Base-by-base conservation (phyloP, 2,888 invertebrate species). In the Labia minor region DNA sequence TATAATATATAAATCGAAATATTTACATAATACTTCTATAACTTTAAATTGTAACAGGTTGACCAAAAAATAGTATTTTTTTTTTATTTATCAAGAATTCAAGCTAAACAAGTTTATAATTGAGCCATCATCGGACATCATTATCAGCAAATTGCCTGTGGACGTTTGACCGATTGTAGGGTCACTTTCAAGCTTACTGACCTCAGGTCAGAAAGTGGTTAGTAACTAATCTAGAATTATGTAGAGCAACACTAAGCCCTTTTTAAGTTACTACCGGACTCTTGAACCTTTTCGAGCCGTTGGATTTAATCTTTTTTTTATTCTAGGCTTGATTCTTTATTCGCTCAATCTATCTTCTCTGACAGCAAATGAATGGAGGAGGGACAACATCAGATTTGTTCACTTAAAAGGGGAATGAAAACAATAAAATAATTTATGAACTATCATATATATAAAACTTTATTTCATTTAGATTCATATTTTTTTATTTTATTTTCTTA, bases 91-190 rank as follows among this genome's bases (percentile, higher is more conserved):
- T n/a, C 26, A 26, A 26, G 26, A 26, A 26, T 26, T 8, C 4
- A 26, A 26, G 26, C 26, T 6, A 49, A 49, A 49, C 49, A 49
- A 49, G 49, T 49, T 49, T 49, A 8, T 49, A 49, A 49, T 49
- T 49, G 49, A 49, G 49, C 49, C 49, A 49, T 49, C 49, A 49
- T 49, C 49, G 49, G 49, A 49, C 49, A 49, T 49, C 49, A 49
- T 49, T 49, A 49, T 49, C 49, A 2, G 49, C 49, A 49, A 49
- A 49, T 49, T 49, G 49, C 49, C 49, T 16, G 49, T 10, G 49
- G 49, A 49, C 49, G 49, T 49, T 14, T 49, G 49, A 49, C 49
- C 49, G 49, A 49, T 49, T 49, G 49, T 49, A 49, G 49, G 49
- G 49, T 49, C 49, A 49, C 49, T 49, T 49, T 4, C 16, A 11